A percentile compares a stretch with the other conserved stretches of the same genome.
Conservation (phyloP, 1,140 invertebrate genomes). For the Philopotamus ludificatus region DNA sequence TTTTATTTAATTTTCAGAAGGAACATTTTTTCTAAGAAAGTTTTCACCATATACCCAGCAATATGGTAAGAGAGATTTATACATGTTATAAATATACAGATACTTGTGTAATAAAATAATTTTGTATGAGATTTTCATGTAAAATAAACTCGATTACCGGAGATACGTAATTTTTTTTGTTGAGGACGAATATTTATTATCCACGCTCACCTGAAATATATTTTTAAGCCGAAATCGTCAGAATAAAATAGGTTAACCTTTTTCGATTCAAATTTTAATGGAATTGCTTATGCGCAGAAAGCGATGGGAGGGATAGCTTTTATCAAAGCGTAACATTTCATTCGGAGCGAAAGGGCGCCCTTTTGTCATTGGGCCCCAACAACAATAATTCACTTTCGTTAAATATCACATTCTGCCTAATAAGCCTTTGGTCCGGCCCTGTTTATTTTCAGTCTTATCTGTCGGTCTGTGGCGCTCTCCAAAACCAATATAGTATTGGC, state of each 20-base stretch:
- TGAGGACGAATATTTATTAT: no score
- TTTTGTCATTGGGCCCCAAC: neutral
- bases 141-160: no score
- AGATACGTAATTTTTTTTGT: no score
- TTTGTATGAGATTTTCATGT: no score
- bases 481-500: no score
- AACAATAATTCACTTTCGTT: slow-evolving; percentile 8
- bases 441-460: slow-evolving; percentile 1
- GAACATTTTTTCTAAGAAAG: no score
- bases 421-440: neutral
- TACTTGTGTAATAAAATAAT: no score
- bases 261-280: neutral
- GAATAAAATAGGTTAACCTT: neutral
- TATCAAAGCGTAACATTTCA: neutral
- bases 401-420: slow-evolving; percentile 9
- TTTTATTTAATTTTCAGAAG: no score
- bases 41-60: no score
- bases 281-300: neutral
- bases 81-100: no score
- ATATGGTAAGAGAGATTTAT: no score
- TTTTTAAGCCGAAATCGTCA: neutral
- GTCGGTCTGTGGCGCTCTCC: no score
- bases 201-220: neutral
- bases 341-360: neutral
- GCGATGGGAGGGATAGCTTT: neutral